A percentile compares a stretch with the other conserved stretches of the same genome.
phyloP scores from a whole-genome alignment of 2,113 vertebrate species.

The Copsychus sechellarum region DNA sequence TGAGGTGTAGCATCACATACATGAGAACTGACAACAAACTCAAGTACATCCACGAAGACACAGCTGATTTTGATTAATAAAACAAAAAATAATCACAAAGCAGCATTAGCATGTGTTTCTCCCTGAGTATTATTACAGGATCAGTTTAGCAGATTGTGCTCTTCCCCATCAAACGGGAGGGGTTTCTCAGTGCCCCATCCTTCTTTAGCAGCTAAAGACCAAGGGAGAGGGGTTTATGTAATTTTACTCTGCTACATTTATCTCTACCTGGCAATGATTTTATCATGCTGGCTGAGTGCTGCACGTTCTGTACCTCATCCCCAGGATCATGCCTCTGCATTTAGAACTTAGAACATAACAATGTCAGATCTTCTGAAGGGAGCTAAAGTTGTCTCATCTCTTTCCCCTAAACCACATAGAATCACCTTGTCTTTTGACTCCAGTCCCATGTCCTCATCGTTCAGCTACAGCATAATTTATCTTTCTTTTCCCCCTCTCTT shows the following conservation, averaged over 20 bases:
- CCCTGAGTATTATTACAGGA: background rate
- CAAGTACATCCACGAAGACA: background rate
- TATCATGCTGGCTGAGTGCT: background rate
- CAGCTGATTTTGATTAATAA: background rate
- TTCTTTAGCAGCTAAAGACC: background rate
- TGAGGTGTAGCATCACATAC: background rate
- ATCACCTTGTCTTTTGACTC: background rate
- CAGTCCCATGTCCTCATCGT: background rate
- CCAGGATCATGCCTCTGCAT: background rate
- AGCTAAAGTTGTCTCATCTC: background rate
- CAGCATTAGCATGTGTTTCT: background rate
- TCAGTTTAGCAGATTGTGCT: background rate
- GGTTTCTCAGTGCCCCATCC: background rate
- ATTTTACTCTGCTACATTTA: slow-evolving; percentile 8
- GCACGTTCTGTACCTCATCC: slow-evolving; percentile 1
- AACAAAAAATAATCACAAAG: background rate
- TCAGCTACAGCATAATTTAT: background rate
- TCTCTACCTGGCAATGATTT: slow-evolving; percentile 28
- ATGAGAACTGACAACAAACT: background rate
- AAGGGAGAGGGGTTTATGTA: background rate
- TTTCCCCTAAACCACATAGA: background rate
- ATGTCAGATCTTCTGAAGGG: background rate
- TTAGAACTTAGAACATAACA: slow-evolving; percentile 22
- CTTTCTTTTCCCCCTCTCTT: background rate
- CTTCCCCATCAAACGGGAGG: background rate